Conservation (phyloP, 1,140 invertebrate genomes). For the Pogonomyrmex californicus region DNA sequence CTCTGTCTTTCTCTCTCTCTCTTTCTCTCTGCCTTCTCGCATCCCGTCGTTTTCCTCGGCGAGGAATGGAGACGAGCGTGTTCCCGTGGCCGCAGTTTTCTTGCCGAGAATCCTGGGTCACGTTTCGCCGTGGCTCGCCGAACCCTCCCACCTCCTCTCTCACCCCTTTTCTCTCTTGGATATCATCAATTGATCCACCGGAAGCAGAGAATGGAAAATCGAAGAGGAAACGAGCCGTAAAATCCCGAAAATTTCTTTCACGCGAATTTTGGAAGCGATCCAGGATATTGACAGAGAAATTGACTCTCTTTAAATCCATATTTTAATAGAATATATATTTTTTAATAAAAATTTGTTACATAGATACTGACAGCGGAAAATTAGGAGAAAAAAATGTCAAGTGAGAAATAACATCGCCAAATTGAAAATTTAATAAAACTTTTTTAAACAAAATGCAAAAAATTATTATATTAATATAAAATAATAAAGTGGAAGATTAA, state of each 20-base stretch:
- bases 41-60: slow-evolving; percentile 49
- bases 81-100: slow-evolving; percentile 48
- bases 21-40: slow-evolving; percentile 1
- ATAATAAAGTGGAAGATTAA: slow-evolving; percentile 14
- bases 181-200: slow-evolving; percentile 52
- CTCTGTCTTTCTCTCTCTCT: slow-evolving; percentile 11
- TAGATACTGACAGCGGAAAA: background rate
- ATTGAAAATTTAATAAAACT: background rate
- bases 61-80: slow-evolving; percentile 46
- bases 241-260: slow-evolving; percentile 5
- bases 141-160: background rate
- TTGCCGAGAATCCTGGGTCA: slow-evolving; percentile 59
- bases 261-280: slow-evolving; percentile 4
- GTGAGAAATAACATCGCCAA: background rate
- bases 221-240: slow-evolving; percentile 39
- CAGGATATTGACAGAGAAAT: background rate
- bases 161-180: background rate
- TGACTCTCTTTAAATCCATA: background rate
- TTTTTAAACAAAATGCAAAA: slow-evolving; percentile 5
- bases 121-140: slow-evolving; percentile 42
- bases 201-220: slow-evolving; percentile 43
- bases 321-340: background rate
- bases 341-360: background rate
- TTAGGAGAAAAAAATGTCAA: slow-evolving; percentile 10
- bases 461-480: slow-evolving; percentile 7